Evolutionary conservation across 2,888 invertebrate genomes (phyloP), one percentile per base, ranked within the genome.

Genomic region (Gastrophysa polygoni): DNA sequence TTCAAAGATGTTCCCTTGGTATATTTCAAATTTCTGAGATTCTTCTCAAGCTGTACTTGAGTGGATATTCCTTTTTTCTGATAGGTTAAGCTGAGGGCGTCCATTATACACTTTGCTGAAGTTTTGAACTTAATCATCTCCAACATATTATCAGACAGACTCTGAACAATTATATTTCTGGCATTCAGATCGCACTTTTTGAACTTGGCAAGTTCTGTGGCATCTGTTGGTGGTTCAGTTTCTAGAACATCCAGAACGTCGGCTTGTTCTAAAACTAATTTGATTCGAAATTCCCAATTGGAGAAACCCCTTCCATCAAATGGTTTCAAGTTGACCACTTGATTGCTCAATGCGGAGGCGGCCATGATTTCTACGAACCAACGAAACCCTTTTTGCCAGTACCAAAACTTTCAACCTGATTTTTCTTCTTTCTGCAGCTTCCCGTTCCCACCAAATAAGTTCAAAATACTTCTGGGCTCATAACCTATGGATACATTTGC

Each of bases 11-110:
- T 43, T 14, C 17, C 11, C 14, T 24, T 24, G 3, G 32, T 43
- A 32, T 51, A 62, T 2, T 57, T 62, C 48, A 62, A 29, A 48
- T 52, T 62, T 46, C 57, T 58, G 32, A 62, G 28, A 17, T 62
- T 52, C 4, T 47, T 51, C 21, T 58, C 46, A n/a, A 57, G 43
- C n/a, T 58, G 62, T 3, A 62, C 62, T 52, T 51, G 51, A 6
- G 5, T 32, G 6, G 55, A 43, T 43, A 55, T 43, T 1, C 55
- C 62, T 17, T 6, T 52, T 7, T 28, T 29, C 3, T 14, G 10
- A 28, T 32, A 52, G 3, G 52, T 52, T 6, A 6, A n/a, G 1
- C 18, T 17, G 8, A 52, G 17, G 14, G 5, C 18, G 8, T 14
- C 3, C 14, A 52, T 29, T 5, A 52, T 52, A 0, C 17, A 7